Evolutionary conservation across 2,888 invertebrate genomes (phyloP), one percentile per base, ranked within the genome.

Genomic region (Coecobrya sp.): DNA sequence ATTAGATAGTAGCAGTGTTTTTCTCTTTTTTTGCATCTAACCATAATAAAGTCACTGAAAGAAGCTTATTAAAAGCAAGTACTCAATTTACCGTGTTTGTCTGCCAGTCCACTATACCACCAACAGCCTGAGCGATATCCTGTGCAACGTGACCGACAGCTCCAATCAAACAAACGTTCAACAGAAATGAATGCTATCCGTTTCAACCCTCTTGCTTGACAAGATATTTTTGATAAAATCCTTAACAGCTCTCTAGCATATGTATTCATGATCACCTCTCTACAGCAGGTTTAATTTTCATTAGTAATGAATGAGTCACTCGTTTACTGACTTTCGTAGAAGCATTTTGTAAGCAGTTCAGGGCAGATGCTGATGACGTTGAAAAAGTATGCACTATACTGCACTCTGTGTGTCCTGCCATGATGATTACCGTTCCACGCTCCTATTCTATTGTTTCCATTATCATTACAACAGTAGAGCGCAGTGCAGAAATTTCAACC

Each of bases 361-460:
- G 4, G 3, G 27, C 65, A 25, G 65, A 65, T 59, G n/a, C n/a
- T 59, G 65, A 27, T 65, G 25, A 27, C 25, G 27, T 5, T 10
- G 22, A 62, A 7, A 13, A 65, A 27, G 19, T 65, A 27, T 65
- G 25, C 19, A 65, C 7, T 4, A 19, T 11, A 19, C 59, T 16
- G 25, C 10, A 73, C n/a, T n/a, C 11, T 19, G 42, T 73, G 76
- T 22, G 42, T 16, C 45, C 19, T n/a, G 45, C 13, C 42, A 42
- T 11, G 42, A 52, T 45, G 27, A 79, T 76, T 86, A 82, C 62
- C 82, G 82, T 84, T 84, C 45, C 13, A 42, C 27, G 73, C 55
- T 76, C 11, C 59, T 76, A 76, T 59, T 73, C 73, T 76, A 76
- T 76, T 76, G 65, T 36, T 65, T 30, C n/a, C 52, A 49, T 79